Base-by-base conservation (phyloP, 1,140 invertebrate genomes). In the Elymnias hypermnestra region DNA sequence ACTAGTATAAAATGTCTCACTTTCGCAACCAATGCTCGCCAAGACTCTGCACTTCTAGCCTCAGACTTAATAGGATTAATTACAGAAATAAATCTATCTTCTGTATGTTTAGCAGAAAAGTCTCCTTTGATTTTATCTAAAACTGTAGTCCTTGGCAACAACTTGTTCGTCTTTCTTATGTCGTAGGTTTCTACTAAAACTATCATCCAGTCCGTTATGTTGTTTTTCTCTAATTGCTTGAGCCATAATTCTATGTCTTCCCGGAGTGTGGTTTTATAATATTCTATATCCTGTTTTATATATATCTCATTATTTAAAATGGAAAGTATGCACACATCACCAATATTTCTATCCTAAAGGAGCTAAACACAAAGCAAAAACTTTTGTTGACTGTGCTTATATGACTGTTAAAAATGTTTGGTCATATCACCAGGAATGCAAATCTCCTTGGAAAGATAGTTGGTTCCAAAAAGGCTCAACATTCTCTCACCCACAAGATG, bases 101-200 rank as follows among this genome's bases (percentile, higher is more conserved):
- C 96, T 22, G 72, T 82, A 89, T 96, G 93, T 87, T 98, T 98
- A 9, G 92, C 90, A 38, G 94, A 94, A 90, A 98, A 98, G 83
- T 98, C 97, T 72, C 91, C 93, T 49, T 95, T 93, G 38, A 98
- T 95, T 90, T 97, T 98, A 86, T 98, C 97, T 47, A 97, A 87
- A 13, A 98, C 96, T 18, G 96, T 97, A 36, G 95, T 96, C 60
- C 97, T 90, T 13, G 95, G 95, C 35, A 99, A 83, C 12, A 98
- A 82, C 86, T 98, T 98, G 79, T 97, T 98, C 25, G 92, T 92
- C 79, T 95, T 95, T 63, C 94, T 93, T 63, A 93, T 92, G 86
- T 98, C 97, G 83, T 95, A 94, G 37, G 94, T 95, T 86, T 97
- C 95, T 19, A 98, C 95, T 48, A 98, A 85, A 33, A 98, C 90